phyloP scores from a whole-genome alignment of 2,797 vertebrate genomes.

The Champsocephalus gunnari region DNA sequence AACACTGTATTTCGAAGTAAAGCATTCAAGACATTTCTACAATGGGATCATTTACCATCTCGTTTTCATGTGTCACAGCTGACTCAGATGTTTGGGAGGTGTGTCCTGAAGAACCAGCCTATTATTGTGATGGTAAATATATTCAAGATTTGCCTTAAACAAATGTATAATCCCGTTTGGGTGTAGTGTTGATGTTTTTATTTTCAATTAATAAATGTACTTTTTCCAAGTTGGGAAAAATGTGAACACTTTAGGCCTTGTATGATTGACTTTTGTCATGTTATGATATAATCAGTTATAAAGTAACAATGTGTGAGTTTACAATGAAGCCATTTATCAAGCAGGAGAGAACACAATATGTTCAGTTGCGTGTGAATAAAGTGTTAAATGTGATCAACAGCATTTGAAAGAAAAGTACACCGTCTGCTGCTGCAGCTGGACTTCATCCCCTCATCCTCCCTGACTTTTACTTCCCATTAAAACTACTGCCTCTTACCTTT shows the following conservation, averaged over 20 bases:
- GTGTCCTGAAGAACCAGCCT: background rate
- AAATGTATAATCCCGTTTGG: background rate
- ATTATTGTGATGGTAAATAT: background rate
- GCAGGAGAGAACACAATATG: background rate
- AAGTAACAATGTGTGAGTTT: background rate
- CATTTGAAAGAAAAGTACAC: background rate
- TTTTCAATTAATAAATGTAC: background rate
- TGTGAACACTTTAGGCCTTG: background rate
- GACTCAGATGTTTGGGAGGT: background rate
- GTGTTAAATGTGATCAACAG: background rate
- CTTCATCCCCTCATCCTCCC: background rate
- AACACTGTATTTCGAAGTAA: no score
- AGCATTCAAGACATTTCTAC: background rate
- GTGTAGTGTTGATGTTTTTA: background rate
- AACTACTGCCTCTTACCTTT: conserved; percentile 11
- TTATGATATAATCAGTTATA: background rate
- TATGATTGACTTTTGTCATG: background rate
- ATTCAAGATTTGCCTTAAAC: background rate
- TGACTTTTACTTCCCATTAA: conserved; percentile 1
- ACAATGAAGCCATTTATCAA: background rate
- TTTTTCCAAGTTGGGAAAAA: background rate
- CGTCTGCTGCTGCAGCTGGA: conserved; percentile 8
- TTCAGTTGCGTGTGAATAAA: background rate
- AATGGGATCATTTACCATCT: background rate
- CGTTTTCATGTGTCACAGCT: background rate